Base-by-base conservation (phyloP, 2,888 invertebrate species). In the Tanytarsus gracilentus region DNA sequence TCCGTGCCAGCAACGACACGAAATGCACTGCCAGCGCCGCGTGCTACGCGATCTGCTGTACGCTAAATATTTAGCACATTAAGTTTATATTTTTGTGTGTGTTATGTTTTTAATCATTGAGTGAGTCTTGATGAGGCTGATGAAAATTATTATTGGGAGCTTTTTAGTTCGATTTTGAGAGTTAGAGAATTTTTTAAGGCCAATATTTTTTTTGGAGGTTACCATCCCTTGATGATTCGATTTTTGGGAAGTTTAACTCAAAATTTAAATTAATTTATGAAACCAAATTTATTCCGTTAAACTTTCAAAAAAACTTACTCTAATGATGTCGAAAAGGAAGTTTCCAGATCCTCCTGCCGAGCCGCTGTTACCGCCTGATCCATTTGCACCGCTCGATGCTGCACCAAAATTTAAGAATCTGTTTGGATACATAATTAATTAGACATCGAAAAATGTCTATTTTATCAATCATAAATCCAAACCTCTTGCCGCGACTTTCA, bases 301-400 rank as follows among this genome's bases (percentile, higher is more conserved):
- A n/a, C n/a, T n/a, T n/a, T n/a, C n/a, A 1, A 18, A 4, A 16
- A 52, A 67, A 79, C 87, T 86, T 78, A 91, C 90, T 81, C 90
- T 81, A 73, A 91, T 86, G 71, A 89, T 84, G 74, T 91, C 90
- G 75, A 90, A 89, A 66, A 91, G 78, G 79, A 91, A 89, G 77
- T 90, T 91, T 64, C 90, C 90, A 55, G 88, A 88, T 61, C 88
- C 88, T 64, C 85, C 86, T n/a, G 71, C 72, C 61, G 70, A 72
- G 51, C 78, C 78, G 40, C 67, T 64, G 18, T 68, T 68, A 52
- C 68, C 66, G 48, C 70, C 71, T 63, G 78, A 80, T 18, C n/a
- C n/a, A n/a, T n/a, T n/a, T n/a, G n/a, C n/a, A n/a, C 75, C 74
- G 60, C 72, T 29, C 11, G 26, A 14, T 14, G 33, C 21, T 14